Evolutionary conservation across 1,140 invertebrate genomes (phyloP).

Genomic region (Drosophila arawakana): DNA sequence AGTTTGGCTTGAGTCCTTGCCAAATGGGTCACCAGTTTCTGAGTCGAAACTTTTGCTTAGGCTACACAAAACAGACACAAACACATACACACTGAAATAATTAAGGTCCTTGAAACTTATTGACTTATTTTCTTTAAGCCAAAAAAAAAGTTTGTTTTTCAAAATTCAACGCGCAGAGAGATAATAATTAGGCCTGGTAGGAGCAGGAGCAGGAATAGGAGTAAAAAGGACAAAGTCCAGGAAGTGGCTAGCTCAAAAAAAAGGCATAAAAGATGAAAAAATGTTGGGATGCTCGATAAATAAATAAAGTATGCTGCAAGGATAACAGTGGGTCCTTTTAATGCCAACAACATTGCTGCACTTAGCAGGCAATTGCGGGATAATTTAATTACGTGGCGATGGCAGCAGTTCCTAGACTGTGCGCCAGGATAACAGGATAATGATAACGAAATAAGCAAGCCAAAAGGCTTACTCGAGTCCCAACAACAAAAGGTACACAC

Average conservation of each 20-base stretch:
- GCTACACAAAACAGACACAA: not conserved
- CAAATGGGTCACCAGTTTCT: conserved; percentile 63
- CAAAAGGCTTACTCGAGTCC: conserved; percentile 55
- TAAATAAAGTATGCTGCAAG: conserved; percentile 56
- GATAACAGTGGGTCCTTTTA: conserved; percentile 42
- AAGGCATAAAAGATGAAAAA: conserved; percentile 34
- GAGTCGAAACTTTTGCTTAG: conserved; percentile 49
- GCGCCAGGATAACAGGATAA: conserved; percentile 75
- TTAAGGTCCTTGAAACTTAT: conserved; percentile 75
- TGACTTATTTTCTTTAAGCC: conserved; percentile 50
- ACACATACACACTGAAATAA: conserved; percentile 54
- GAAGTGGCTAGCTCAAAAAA: conserved; percentile 46
- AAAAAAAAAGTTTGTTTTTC: conserved; percentile 41
- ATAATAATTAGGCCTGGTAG: conserved; percentile 69
- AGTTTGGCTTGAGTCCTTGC: conserved; percentile 36
- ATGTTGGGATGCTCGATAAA: conserved; percentile 58
- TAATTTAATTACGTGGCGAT: conserved; percentile 75
- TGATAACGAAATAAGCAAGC: conserved; percentile 77
- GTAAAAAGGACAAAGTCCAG: conserved; percentile 58
- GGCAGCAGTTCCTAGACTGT: conserved; percentile 10
- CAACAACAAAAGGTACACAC: conserved; percentile 49
- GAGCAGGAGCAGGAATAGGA: not conserved
- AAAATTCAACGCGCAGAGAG: conserved; percentile 49
- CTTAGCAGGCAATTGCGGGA: conserved; percentile 80
- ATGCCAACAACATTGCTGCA: conserved; percentile 61